phyloP scores from a whole-genome alignment of 2,888 invertebrate species.

The Harpalus rufipes region DNA sequence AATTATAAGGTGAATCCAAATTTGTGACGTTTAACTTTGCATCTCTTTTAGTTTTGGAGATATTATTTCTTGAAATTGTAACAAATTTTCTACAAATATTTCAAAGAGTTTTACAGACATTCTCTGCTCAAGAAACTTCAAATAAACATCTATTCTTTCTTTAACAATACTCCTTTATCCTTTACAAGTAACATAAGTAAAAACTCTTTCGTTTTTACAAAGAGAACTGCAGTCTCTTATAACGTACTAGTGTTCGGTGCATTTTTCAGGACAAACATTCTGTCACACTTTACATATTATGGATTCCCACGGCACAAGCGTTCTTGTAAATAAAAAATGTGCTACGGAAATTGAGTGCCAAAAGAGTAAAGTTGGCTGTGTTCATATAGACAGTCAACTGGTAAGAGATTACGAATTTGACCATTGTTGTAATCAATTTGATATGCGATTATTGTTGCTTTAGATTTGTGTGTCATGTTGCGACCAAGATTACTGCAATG shows the following conservation, averaged over 20 bases:
- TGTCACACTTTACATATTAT: slow-evolving; percentile 83
- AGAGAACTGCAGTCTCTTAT: not conserved
- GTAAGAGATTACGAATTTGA: slow-evolving; percentile 73
- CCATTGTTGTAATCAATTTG: not conserved
- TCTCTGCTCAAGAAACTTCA: not conserved
- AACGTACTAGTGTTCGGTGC: not conserved
- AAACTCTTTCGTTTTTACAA: not conserved
- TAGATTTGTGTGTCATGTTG: slow-evolving; percentile 83
- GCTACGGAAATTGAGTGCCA: slow-evolving; percentile 81
- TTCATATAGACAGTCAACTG: slow-evolving; percentile 81
- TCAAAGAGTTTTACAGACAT: not conserved
- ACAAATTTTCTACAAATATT: not conserved
- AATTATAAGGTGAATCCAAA: not conserved
- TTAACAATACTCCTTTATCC: not conserved
- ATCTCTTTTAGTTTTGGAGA: not conserved
- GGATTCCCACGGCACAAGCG: slow-evolving; percentile 82
- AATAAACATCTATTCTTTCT: not conserved
- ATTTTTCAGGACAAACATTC: slow-evolving; percentile 79
- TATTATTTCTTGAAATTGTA: not conserved
- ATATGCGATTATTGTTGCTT: not conserved
- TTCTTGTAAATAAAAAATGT: slow-evolving; percentile 83
- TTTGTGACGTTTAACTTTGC: not conserved
- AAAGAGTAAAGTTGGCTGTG: slow-evolving; percentile 81
- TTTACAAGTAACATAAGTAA: not conserved
- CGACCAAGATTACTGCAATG: slow-evolving; percentile 82